Evolutionary conservation across 2,113 vertebrate species (phyloP).

Genomic region (Psittacula cyanocephala): DNA sequence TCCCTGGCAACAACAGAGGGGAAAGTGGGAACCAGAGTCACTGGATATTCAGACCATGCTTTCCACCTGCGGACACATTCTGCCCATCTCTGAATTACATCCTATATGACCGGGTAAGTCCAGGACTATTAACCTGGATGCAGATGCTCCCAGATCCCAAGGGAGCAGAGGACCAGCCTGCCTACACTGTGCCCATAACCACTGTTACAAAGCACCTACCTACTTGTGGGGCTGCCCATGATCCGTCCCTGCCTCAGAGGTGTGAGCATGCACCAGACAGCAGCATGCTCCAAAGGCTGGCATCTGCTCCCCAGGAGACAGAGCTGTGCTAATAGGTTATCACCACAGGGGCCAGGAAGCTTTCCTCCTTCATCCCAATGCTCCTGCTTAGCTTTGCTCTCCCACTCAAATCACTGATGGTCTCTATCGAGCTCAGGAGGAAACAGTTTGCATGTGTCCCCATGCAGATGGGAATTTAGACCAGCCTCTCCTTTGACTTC

Average conservation of each 20-base stretch:
- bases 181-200: rapidly evolving
- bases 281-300: rapidly evolving
- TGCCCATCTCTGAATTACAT: not conserved
- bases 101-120: rapidly evolving
- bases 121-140: too few relatives aligned
- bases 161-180: not conserved
- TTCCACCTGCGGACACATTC: not conserved
- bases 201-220: not conserved
- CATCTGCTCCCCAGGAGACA: not conserved
- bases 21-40: not conserved
- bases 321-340: not conserved
- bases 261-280: rapidly evolving
- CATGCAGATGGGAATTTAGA: not conserved
- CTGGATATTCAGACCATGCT: not conserved
- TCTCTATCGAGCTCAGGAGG: not conserved
- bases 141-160: not conserved
- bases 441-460: not conserved
- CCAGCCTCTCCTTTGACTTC: not conserved
- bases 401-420: not conserved
- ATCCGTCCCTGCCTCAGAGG: rapidly evolving
- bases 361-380: not conserved
- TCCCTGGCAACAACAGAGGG: too few relatives aligned
- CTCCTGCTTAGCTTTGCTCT: not conserved
- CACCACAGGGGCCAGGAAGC: not conserved
- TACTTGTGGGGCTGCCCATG: not conserved